Conservation (phyloP, 2,888 invertebrate genomes). For the Ypsolopha sequella region DNA sequence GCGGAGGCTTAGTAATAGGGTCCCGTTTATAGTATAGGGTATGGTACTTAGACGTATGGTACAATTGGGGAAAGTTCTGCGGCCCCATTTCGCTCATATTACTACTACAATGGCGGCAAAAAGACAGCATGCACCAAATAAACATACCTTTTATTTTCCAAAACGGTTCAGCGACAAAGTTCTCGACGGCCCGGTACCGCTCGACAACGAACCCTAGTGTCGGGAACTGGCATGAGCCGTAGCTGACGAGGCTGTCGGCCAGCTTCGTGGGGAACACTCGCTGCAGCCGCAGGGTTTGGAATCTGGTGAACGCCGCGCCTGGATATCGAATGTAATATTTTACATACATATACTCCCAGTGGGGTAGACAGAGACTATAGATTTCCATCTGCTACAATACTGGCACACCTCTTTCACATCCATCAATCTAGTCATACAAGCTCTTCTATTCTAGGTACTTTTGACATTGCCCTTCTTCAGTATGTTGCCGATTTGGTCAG, state of each 20-base stretch:
- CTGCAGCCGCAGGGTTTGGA: constrained; percentile 93
- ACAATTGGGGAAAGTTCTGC: too few relatives aligned
- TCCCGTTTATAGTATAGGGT: too few relatives aligned
- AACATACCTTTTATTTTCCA: constrained; percentile 90
- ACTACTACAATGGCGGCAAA: constrained; percentile 6
- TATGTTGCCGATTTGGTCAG: too few relatives aligned
- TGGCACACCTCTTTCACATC: too few relatives aligned
- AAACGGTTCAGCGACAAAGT: constrained; percentile 92
- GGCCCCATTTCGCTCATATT: too few relatives aligned
- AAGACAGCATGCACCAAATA: background rate
- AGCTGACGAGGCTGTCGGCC: constrained; percentile 89
- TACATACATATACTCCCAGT: background rate
- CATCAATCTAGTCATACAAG: too few relatives aligned
- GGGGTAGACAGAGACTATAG: too few relatives aligned
- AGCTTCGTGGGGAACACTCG: constrained; percentile 82
- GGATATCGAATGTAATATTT: constrained; percentile 8
- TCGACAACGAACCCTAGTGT: constrained; percentile 99
- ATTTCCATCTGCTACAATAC: too few relatives aligned
- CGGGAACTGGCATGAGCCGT: constrained; percentile 99
- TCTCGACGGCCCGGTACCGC: constrained; percentile 91
- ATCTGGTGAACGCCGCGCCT: constrained; percentile 98
- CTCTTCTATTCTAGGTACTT: too few relatives aligned
- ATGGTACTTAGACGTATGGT: too few relatives aligned
- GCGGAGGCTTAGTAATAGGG: too few relatives aligned
- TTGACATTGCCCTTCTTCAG: too few relatives aligned